Base-by-base conservation (phyloP, 2,113 vertebrate species). In the Corydoras maculifer region DNA sequence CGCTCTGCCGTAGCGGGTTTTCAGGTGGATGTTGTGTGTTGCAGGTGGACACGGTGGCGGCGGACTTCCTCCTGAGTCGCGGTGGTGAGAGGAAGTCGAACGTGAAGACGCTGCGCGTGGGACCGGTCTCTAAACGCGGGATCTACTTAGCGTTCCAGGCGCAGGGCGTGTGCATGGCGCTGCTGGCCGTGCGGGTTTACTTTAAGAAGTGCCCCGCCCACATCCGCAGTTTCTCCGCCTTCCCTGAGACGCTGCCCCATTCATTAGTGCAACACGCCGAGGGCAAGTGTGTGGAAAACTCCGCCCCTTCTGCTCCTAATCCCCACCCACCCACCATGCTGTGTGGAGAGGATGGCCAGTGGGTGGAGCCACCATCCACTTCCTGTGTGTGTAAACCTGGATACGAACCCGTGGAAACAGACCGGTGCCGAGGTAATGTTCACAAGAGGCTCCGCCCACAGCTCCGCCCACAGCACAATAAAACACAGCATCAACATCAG, bases 61-160 rank as follows among this genome's bases (percentile, higher is more conserved):
- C 92, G 0, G 93, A 95, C 75, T 87, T 90, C 74, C 86, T 95
- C 77, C 84, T 88, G 15, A 81, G 86, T 0, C 79, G 82, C 0
- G 86, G 77, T 0, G 76, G 77, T 1, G 84, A 84, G 0, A 80
- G 80, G 6, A 90, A 90, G 58, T 87, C 81, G 30, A 93, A 94
- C 1, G 13, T 90, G 11, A 92, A 91, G 82, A 89, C 89, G 0
- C 78, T 94, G 74, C 86, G 89, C 0, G 64, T 95, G 67, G 89
- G 88, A 0, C 87, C 83, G 0, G 82, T 93, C 69, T 70, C 62
- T 58, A 84, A 81, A 76, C 83, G 84, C 0, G 93, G 93, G 70
- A 89, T 94, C 62, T 92, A 93, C 81, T 72, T 95, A 85, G 91
- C 91, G 2, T 93, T 94, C 84, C 91, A 93, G 35, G 90, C 91